These are phyloP conservation scores for Patella vulgata DNA, from an alignment of 1,140 invertebrate genomes.

Conservation along the genomic window DNA sequence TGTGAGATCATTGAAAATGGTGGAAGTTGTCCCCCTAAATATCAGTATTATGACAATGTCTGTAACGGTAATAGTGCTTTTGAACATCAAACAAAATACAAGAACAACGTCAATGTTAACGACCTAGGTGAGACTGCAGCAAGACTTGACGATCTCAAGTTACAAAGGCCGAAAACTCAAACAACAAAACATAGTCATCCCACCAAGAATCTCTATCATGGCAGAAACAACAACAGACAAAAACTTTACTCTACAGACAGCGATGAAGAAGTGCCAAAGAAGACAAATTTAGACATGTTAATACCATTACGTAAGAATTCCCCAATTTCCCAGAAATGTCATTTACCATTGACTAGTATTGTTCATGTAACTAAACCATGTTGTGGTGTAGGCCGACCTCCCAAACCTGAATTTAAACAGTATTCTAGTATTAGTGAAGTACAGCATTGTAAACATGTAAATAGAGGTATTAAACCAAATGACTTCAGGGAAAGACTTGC, in stretches of 20 bases:
- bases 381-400: slow-evolving; percentile 4
- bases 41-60: no score
- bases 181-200: no score
- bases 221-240: no score
- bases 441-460: slow-evolving; percentile 22
- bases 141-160: no score
- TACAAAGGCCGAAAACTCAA: no score
- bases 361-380: slow-evolving; percentile 3
- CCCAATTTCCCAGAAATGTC: not conserved
- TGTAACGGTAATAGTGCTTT: no score
- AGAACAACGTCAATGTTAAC: no score
- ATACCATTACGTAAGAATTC: not conserved
- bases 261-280: no score
- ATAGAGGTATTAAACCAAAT: slow-evolving; percentile 50
- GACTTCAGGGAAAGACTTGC: slow-evolving; percentile 56
- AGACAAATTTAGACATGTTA: not conserved
- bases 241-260: no score
- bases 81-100: no score
- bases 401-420: slow-evolving; percentile 2
- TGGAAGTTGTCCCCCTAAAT: not conserved
- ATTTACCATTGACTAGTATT: not conserved
- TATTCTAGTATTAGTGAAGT: slow-evolving; percentile 9
- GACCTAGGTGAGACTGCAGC: no score
- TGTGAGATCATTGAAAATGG: not conserved
- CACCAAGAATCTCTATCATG: no score